phyloP scores from a whole-genome alignment of 2,888 invertebrate species.

The Hirudinaria manillensis region DNA sequence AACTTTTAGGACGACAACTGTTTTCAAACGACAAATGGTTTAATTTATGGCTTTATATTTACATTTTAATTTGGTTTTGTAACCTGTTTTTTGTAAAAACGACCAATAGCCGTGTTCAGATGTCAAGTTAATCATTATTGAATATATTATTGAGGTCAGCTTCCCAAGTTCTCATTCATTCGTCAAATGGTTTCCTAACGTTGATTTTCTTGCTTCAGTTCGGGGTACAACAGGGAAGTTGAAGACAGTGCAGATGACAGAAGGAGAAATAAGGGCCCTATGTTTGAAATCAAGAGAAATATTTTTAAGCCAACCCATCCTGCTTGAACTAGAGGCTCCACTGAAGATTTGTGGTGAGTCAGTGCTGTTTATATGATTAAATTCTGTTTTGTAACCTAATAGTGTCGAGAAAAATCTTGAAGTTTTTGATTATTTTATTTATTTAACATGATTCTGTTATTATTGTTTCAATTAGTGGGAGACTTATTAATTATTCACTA shows the following conservation, averaged over 20 bases:
- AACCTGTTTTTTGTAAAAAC: too few relatives aligned
- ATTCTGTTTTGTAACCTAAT: too few relatives aligned
- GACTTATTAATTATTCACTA: too few relatives aligned
- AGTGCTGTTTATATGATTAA: background rate
- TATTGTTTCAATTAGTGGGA: too few relatives aligned
- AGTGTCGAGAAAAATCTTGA: background rate
- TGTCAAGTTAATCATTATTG: too few relatives aligned
- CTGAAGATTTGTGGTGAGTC: conserved; percentile 60
- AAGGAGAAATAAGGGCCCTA: conserved; percentile 56
- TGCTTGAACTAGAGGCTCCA: conserved; percentile 61
- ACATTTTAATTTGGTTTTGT: background rate
- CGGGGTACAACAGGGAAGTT: conserved; percentile 76
- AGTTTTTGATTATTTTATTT: background rate
- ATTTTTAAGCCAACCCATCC: conserved; percentile 61
- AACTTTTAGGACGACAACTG: background rate
- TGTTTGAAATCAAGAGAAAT: conserved; percentile 61
- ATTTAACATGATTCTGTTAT: background rate
- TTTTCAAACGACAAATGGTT: background rate
- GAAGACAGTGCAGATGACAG: conserved; percentile 62
- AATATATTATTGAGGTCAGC: too few relatives aligned
- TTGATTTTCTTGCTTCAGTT: conserved; percentile 13
- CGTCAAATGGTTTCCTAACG: too few relatives aligned
- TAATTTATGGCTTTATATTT: background rate
- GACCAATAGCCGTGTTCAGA: too few relatives aligned
- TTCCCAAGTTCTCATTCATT: too few relatives aligned